Evolutionary conservation across 2,797 vertebrate genomes (phyloP).

Genomic region (Novumbra hubbsi): DNA sequence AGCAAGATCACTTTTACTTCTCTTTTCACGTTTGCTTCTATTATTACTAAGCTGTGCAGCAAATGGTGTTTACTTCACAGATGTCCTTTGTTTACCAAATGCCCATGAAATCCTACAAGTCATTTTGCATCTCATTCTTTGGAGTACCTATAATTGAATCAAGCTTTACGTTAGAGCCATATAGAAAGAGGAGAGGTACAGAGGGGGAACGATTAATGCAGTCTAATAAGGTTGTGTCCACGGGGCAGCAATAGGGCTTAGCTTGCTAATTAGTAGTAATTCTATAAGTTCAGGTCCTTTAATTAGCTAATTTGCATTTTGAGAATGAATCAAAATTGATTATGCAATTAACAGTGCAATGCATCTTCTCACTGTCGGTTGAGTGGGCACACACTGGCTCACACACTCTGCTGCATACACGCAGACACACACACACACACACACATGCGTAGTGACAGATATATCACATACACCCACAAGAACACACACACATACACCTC

Average conservation of each 20-base stretch:
- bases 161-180: conserved; percentile 36
- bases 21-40: background rate
- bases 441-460: background rate
- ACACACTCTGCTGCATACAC: conserved; percentile 10
- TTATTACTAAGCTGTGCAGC: conserved; percentile 16
- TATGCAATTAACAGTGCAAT: conserved; percentile 73
- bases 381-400: conserved; percentile 11
- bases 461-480: background rate
- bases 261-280: conserved; percentile 76
- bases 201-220: conserved; percentile 58
- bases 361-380: conserved; percentile 59
- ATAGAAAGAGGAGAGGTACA: conserved; percentile 33
- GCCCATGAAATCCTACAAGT: background rate
- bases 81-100: conserved; percentile 22
- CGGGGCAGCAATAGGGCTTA: conserved; percentile 61
- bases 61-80: conserved; percentile 8
- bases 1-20: background rate
- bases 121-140: conserved; percentile 24
- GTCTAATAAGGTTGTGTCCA: conserved; percentile 65
- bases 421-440: conserved; percentile 4
- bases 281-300: conserved; percentile 77
- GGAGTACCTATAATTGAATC: conserved; percentile 43
- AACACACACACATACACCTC: conserved; percentile 5
- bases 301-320: conserved; percentile 79
- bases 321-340: conserved; percentile 77